Conservation (phyloP, 2,888 invertebrate species). For the Adela reaumurella region DNA sequence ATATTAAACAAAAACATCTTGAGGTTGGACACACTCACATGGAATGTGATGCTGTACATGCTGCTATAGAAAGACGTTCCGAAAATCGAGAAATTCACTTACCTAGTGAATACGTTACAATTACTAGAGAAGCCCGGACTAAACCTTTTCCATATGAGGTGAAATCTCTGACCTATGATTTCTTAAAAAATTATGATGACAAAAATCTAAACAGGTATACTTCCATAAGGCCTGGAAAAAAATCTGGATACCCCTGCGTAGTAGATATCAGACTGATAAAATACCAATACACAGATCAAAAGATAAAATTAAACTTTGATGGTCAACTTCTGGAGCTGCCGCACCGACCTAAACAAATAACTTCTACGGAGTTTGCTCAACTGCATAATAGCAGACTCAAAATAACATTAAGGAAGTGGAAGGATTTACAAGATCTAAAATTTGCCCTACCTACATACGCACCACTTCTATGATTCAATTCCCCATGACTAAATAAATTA, state of each 20-base stretch:
- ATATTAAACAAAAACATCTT: constrained; percentile 18
- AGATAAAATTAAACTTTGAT: constrained; percentile 2
- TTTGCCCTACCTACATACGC: constrained; percentile 4
- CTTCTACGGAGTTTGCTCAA: too few species aligned
- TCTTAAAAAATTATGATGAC: constrained; percentile 5
- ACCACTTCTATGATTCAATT: constrained; percentile 15
- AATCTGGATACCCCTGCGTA: constrained; percentile 2
- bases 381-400: neutral
- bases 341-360: neutral
- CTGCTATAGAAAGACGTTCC: constrained; percentile 18
- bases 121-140: constrained; percentile 10
- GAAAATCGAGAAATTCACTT: constrained; percentile 16
- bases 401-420: constrained; percentile 3
- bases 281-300: too few species aligned
- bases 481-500: constrained; percentile 15
- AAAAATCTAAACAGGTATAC: neutral
- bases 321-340: neutral
- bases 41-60: constrained; percentile 22
- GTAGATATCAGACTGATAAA: too few species aligned
- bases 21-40: constrained; percentile 23
- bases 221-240: constrained; percentile 2
- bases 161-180: constrained; percentile 5
- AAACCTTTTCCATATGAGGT: constrained; percentile 10
- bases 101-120: constrained; percentile 16
- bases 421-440: constrained; percentile 2